Evolutionary conservation across 2,113 vertebrate species (phyloP), one percentile per base, ranked within the genome.

Genomic region (Notarius quadriscutis): DNA sequence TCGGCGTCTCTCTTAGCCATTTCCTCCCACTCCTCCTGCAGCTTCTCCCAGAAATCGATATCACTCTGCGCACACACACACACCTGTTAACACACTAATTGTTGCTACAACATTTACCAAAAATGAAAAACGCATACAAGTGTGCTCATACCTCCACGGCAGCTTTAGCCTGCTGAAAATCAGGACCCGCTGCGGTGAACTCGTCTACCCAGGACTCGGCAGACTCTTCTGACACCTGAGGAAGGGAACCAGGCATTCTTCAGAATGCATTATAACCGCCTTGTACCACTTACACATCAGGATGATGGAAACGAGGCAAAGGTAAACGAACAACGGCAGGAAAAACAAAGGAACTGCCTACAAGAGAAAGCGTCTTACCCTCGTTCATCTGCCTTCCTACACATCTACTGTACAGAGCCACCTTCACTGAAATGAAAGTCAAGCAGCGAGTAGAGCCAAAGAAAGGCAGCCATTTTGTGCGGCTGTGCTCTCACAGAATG

Each of bases 1-100:
- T 99, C 98, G 18, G 98, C 97, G 14, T 99, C 98, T 91, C 98
- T 94, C 92, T 98, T 99, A 0, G 97, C 97, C 98, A 99, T 99
- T 93, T 99, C 98, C 92, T 99, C 98, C 97, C 98, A 97, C 91
- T 99, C 98, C 91, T 97, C 96, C 95, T 99, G 98, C 89, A 99
- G 96, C 93, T 98, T 99, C 94, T 99, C 98, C 98, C 98, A 99
- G 95, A 99, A 99, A 94, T 99, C 98, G 55, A 98, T 96, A 94
- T 99, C 98, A 88, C 98, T 98, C 98, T 99, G 94, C 60, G 57
- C 3, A 5, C 17, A 62, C 53, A 72, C 81, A 84, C 86, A 50
- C 71, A 88, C 85, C 83, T 25, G 81, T 27, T 55, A 79, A 30
- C 80, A 50, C 87, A 86, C 85, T 18, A 65, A 30, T 20, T 67